phyloP scores from a whole-genome alignment of 2,888 invertebrate genomes.

The Apodemia hepburni region DNA sequence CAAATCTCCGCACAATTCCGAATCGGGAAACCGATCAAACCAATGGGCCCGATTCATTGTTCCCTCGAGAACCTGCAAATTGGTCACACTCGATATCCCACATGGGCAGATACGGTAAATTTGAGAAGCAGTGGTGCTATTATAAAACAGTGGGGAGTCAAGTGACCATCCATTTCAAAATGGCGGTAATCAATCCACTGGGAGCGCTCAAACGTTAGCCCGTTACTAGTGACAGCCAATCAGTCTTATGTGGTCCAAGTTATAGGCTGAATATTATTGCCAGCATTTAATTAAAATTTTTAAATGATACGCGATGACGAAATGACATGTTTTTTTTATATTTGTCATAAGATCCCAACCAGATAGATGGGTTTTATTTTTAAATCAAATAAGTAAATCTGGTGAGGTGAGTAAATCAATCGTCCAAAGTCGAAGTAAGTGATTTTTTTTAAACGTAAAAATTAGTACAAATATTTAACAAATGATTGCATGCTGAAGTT shows the following conservation, averaged over 20 bases:
- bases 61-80: not conserved
- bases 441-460: no score
- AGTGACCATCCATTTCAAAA: conserved; percentile 35
- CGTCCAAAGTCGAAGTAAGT: no score
- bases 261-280: not conserved
- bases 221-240: conserved; percentile 26
- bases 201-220: conserved; percentile 24
- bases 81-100: conserved; percentile 7
- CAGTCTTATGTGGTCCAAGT: conserved; percentile 26
- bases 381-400: no score
- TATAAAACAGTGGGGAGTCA: conserved; percentile 28
- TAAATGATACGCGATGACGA: not conserved
- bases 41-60: not conserved
- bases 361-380: no score
- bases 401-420: no score
- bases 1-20: not conserved
- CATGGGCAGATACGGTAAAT: conserved; percentile 16
- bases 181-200: conserved; percentile 39
- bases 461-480: no score
- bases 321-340: not conserved
- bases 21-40: conserved; percentile 7
- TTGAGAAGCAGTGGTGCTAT: conserved; percentile 18
- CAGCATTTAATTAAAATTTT: not conserved
- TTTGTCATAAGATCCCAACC: no score
- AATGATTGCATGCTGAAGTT: no score